These are phyloP conservation scores for Coelogynopora nodosa DNA, from an alignment of 2,888 invertebrate genomes.

Conservation along the genomic window DNA sequence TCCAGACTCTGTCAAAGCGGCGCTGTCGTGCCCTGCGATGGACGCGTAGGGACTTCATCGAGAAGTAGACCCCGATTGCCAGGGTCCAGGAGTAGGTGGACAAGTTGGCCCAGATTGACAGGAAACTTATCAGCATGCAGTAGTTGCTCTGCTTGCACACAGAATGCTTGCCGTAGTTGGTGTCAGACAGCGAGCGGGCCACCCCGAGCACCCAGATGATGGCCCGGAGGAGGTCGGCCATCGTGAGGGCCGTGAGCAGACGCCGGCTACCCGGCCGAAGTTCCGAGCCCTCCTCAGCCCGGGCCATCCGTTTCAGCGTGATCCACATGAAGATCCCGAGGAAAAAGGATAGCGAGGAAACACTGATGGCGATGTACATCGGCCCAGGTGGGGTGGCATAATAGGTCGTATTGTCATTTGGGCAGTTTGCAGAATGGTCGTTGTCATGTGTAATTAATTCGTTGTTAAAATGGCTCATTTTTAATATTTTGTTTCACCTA, in stretches of 20 bases:
- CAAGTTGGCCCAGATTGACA: not conserved
- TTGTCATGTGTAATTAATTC: too few relatives aligned
- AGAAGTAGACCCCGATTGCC: conserved; percentile 19
- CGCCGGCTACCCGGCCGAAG: not conserved
- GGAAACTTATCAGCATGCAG: not conserved
- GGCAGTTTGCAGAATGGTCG: too few relatives aligned
- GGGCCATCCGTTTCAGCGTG: not conserved
- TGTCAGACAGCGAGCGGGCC: not conserved
- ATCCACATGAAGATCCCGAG: not conserved
- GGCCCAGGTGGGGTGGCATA: not conserved
- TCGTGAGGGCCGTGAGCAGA: not conserved
- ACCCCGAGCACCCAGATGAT: not conserved
- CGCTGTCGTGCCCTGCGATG: not conserved
- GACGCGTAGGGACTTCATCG: not conserved
- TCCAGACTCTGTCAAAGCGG: not conserved
- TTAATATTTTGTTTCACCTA: too few relatives aligned
- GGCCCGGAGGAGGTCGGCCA: not conserved
- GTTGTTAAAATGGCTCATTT: too few relatives aligned
- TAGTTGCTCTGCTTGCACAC: not conserved
- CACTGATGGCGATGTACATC: not conserved
- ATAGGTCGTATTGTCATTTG: not conserved
- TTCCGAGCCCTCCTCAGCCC: not conserved
- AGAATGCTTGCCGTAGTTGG: not conserved
- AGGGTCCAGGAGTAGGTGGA: conserved; percentile 1
- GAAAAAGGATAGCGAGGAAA: not conserved